phyloP scores from a whole-genome alignment of 2,888 invertebrate genomes.

The Drepanosiphum platanoidis region DNA sequence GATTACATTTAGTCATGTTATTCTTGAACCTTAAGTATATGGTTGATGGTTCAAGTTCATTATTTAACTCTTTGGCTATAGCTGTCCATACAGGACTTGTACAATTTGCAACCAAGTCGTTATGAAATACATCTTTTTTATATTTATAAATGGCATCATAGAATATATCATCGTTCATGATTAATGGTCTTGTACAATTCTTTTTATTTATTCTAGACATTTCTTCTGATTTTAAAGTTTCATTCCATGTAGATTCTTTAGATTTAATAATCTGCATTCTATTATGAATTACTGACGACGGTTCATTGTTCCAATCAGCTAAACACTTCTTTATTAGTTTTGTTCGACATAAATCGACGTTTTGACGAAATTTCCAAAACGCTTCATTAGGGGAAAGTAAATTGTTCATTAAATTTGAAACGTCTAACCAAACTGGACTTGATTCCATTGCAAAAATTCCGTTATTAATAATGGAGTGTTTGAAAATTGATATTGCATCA shows the following conservation, averaged over 20 bases:
- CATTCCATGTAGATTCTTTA: slow-evolving; percentile 31
- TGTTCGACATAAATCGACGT: slow-evolving; percentile 38
- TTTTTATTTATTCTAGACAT: neutral
- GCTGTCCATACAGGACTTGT: slow-evolving; percentile 49
- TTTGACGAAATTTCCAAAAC: slow-evolving; percentile 57
- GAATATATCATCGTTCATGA: slow-evolving; percentile 17
- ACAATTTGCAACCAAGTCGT: slow-evolving; percentile 45
- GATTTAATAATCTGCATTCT: slow-evolving; percentile 35
- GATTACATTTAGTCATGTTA: slow-evolving; percentile 48
- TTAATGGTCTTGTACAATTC: neutral
- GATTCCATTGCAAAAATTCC: slow-evolving; percentile 38
- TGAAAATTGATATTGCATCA: slow-evolving; percentile 56
- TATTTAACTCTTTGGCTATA: slow-evolving; percentile 46
- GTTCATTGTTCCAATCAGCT: slow-evolving; percentile 33
- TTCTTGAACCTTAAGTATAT: slow-evolving; percentile 41
- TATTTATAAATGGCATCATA: slow-evolving; percentile 57
- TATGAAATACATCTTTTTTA: slow-evolving; percentile 46
- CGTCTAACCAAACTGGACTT: slow-evolving; percentile 55
- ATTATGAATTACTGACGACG: slow-evolving; percentile 22
- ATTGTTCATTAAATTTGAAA: slow-evolving; percentile 57
- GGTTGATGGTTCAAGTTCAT: slow-evolving; percentile 35
- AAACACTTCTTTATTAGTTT: slow-evolving; percentile 47
- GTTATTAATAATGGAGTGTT: slow-evolving; percentile 54
- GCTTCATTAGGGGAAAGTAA: slow-evolving; percentile 42
- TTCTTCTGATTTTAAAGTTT: slow-evolving; percentile 4